Percentiles rank a stretch among this genome's conserved stretches.
Conservation (phyloP, 2,797 vertebrate genomes). For the Pangasius krempfi region DNA sequence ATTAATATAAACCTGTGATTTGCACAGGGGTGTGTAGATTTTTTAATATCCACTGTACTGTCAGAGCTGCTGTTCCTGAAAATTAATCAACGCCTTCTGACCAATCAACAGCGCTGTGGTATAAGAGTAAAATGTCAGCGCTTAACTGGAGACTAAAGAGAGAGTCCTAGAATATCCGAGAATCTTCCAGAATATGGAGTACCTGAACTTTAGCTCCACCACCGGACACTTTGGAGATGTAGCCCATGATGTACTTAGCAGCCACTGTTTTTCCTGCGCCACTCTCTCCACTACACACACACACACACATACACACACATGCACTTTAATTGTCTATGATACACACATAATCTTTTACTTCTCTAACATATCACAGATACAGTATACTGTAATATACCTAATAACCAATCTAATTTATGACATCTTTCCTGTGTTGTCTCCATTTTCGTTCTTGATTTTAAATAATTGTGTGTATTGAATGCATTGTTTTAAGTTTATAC, state of each 20-base stretch:
- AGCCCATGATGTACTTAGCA: slow-evolving; percentile 99
- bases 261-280: slow-evolving; percentile 97
- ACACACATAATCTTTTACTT: background rate
- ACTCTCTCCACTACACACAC: slow-evolving; percentile 85
- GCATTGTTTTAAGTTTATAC: background rate
- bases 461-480: background rate
- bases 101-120: background rate
- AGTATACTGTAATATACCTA: background rate
- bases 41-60: background rate
- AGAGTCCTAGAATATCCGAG: background rate
- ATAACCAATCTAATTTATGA: background rate
- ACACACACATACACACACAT: slow-evolving; percentile 31
- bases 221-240: slow-evolving; percentile 97
- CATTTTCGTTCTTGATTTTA: background rate
- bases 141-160: background rate
- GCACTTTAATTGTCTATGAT: background rate
- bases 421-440: background rate
- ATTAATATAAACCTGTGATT: background rate
- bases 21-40: background rate
- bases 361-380: background rate
- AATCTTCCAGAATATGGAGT: slow-evolving; percentile 19
- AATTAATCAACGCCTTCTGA: background rate
- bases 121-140: background rate
- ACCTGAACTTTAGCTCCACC: slow-evolving; percentile 98
- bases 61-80: background rate